Conservation (phyloP, 2,797 vertebrate species). For the Muscicapa striata region DNA sequence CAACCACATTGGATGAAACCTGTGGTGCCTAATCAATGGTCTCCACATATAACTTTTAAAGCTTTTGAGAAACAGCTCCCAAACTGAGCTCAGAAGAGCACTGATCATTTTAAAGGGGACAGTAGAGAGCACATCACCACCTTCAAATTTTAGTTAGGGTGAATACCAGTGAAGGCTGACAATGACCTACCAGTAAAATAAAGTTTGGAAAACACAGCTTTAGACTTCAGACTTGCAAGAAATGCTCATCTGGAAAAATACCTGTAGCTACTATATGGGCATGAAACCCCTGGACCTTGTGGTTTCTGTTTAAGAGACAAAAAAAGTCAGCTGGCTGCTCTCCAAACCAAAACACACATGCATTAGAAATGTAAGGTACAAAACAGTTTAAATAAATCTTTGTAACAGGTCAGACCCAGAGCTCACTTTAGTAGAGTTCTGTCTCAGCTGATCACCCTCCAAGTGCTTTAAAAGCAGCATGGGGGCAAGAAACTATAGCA, state of each 20-base stretch:
- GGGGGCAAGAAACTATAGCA: not conserved
- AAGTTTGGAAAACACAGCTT: not conserved
- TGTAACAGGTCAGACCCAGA: not conserved
- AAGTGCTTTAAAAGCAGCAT: not conserved
- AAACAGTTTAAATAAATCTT: not conserved
- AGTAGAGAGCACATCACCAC: not conserved
- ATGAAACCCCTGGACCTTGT: not conserved
- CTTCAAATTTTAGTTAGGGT: not conserved
- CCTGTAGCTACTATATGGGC: accelerated
- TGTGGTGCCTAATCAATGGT: not conserved
- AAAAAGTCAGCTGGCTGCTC: not conserved
- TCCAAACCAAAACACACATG: not conserved
- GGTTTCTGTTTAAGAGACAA: not conserved
- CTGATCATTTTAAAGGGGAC: not conserved
- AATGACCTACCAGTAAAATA: not conserved
- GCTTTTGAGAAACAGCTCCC: not conserved
- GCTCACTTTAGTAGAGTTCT: not conserved
- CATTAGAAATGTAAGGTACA: not conserved
- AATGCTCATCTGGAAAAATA: not conserved
- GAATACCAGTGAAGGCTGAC: not conserved
- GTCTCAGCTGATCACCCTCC: not conserved
- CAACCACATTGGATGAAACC: not conserved
- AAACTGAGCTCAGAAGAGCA: not conserved
- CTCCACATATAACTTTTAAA: not conserved
- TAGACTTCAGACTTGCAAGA: not conserved